Evolutionary conservation across 2,113 vertebrate species (phyloP).

Genomic region (Delphinapterus leucas): DNA sequence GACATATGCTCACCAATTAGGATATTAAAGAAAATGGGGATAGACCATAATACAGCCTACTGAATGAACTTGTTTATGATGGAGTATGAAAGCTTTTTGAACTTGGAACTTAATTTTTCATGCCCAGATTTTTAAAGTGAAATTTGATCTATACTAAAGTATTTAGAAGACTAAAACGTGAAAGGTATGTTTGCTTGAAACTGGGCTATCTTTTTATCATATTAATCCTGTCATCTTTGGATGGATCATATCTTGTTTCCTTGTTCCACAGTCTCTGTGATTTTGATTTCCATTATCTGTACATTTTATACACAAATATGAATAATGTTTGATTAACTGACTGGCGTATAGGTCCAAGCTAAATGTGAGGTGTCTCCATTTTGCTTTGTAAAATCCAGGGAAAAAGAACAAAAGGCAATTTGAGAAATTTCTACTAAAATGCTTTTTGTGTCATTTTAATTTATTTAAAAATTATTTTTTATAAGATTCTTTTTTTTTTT

Average conservation of each 20-base stretch:
- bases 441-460: constrained; percentile 16
- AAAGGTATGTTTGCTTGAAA: background rate
- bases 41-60: background rate
- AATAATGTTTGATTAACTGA: background rate
- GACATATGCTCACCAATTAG: background rate
- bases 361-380: background rate
- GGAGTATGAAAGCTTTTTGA: background rate
- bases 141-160: background rate
- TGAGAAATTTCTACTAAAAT: constrained; percentile 32
- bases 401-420: background rate
- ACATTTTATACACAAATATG: background rate
- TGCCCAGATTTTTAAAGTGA: background rate
- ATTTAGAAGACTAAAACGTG: background rate
- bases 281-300: background rate
- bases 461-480: too few relatives aligned
- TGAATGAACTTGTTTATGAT: background rate
- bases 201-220: background rate
- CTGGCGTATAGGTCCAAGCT: background rate
- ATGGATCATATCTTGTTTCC: background rate
- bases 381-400: constrained; percentile 30
- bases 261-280: background rate
- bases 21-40: background rate
- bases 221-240: background rate
- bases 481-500: too few relatives aligned
- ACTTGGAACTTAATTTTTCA: constrained; percentile 19